Conservation (phyloP, 2,888 invertebrate genomes). For the Pyralis farinalis region DNA sequence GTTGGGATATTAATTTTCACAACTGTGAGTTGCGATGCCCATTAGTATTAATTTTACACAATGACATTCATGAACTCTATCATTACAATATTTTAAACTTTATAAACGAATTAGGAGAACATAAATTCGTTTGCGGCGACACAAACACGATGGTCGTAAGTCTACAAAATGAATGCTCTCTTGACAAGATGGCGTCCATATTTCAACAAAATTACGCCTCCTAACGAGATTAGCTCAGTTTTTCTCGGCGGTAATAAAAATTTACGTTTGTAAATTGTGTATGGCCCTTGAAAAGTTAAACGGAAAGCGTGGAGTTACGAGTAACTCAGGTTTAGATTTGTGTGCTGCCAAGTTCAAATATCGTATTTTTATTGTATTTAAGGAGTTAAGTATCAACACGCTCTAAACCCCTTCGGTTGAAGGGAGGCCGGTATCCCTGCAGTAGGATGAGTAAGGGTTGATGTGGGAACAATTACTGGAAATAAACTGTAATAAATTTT, state of each 20-base stretch:
- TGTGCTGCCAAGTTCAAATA: too few relatives aligned
- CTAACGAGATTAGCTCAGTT: slow-evolving; percentile 46
- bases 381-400: too few relatives aligned
- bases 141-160: slow-evolving; percentile 16
- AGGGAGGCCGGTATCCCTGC: too few relatives aligned
- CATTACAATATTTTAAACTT: background rate
- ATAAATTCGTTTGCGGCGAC: slow-evolving; percentile 7
- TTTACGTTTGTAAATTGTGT: slow-evolving; percentile 25
- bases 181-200: slow-evolving; percentile 47
- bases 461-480: too few relatives aligned
- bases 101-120: background rate
- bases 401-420: too few relatives aligned
- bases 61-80: background rate
- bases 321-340: too few relatives aligned
- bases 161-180: slow-evolving; percentile 46
- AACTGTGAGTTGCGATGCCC: too few relatives aligned
- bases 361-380: too few relatives aligned
- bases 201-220: slow-evolving; percentile 48
- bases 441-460: too few relatives aligned
- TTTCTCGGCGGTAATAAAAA: slow-evolving; percentile 32
- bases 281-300: slow-evolving; percentile 9
- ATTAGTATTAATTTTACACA: too few relatives aligned
- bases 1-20: too few relatives aligned
- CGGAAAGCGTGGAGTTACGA: background rate
- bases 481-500: too few relatives aligned